Conservation (phyloP, 2,797 vertebrate species). For the Benthosema pterotum region DNA sequence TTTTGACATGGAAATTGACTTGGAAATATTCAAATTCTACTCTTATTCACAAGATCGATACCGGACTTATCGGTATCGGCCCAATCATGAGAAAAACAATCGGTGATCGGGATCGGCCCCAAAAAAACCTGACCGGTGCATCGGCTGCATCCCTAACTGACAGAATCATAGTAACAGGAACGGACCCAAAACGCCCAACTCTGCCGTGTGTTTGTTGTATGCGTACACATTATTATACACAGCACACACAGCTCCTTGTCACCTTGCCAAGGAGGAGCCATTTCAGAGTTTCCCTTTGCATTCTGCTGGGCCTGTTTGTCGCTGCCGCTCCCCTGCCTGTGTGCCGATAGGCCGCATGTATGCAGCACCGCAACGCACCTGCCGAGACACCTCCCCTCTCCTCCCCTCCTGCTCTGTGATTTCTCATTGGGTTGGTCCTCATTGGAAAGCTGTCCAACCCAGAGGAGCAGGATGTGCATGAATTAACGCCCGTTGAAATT, state of each 20-base stretch:
- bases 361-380: constrained; percentile 30
- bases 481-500: constrained; percentile 61
- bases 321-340: constrained; percentile 39
- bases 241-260: constrained; percentile 5
- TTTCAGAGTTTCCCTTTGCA: constrained; percentile 35
- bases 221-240: background rate
- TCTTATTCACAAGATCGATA: no score
- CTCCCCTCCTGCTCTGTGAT: constrained; percentile 12
- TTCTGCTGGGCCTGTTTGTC: constrained; percentile 37
- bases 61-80: no score
- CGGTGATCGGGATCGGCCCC: no score
- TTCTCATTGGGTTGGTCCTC: constrained; percentile 39
- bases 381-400: constrained; percentile 3
- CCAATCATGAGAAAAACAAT: no score
- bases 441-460: constrained; percentile 63
- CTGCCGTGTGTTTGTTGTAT: constrained; percentile 15
- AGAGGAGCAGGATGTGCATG: constrained; percentile 54
- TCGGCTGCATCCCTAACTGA: no score
- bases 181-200: constrained; percentile 34
- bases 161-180: constrained; percentile 31
- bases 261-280: constrained; percentile 25
- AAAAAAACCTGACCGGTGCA: no score
- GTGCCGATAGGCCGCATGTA: constrained; percentile 26
- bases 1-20: no score
- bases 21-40: no score